Percentiles rank a stretch among this genome's conserved stretches.
These are phyloP conservation scores for Eristalis intricaria DNA, from an alignment of 2,888 invertebrate species.

Conservation along the genomic window DNA sequence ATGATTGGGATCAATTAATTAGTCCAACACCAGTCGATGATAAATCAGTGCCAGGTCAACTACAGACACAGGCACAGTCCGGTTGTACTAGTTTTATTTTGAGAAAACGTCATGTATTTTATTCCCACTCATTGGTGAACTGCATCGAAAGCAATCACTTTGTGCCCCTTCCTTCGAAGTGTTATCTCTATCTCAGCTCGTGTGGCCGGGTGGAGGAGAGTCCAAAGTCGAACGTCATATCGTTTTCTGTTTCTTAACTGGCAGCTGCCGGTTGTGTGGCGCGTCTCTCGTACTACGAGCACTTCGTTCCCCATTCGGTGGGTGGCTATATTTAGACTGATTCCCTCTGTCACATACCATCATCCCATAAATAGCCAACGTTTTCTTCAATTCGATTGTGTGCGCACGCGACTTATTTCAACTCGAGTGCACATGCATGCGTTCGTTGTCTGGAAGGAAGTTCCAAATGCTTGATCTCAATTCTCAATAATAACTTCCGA, in stretches of 20 bases:
- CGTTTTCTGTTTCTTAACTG: slow-evolving; percentile 7
- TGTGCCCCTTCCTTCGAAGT: background rate
- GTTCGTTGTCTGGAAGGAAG: slow-evolving; percentile 1
- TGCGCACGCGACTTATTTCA: slow-evolving; percentile 9
- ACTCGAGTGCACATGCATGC: background rate
- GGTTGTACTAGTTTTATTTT: background rate
- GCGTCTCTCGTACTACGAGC: slow-evolving; percentile 18
- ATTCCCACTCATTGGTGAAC: background rate
- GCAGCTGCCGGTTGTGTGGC: slow-evolving; percentile 7
- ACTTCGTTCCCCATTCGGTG: background rate
- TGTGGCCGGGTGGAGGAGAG: slow-evolving; percentile 11
- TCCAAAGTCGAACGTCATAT: slow-evolving; percentile 67
- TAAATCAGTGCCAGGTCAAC: background rate
- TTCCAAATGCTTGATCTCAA: background rate
- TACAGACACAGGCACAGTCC: background rate
- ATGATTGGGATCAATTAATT: background rate
- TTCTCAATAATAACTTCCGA: slow-evolving; percentile 1
- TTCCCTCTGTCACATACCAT: slow-evolving; percentile 47
- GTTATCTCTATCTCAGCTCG: slow-evolving; percentile 13
- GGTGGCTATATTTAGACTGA: slow-evolving; percentile 57
- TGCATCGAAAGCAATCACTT: slow-evolving; percentile 17
- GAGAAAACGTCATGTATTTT: background rate
- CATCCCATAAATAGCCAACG: slow-evolving; percentile 64
- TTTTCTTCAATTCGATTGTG: slow-evolving; percentile 22
- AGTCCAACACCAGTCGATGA: background rate